These are phyloP conservation scores for Hydra vulgaris DNA, from an alignment of 30 jellyfish, hydroid and myxozoan species.

Conservation along the genomic window DNA sequence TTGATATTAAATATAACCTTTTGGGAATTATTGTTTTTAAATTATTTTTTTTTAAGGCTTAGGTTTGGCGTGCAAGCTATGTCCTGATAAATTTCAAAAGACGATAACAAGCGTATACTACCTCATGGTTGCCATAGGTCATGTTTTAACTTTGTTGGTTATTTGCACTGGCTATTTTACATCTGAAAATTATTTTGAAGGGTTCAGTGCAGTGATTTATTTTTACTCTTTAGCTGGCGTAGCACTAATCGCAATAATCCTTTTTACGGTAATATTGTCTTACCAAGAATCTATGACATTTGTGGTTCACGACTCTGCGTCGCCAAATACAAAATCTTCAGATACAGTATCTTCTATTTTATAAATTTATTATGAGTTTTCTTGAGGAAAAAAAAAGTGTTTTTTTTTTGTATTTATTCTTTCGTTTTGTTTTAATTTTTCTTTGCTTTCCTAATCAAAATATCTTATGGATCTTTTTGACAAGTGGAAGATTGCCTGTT, in stretches of 20 bases:
- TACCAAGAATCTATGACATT: not conserved
- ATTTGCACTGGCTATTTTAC: constrained; percentile 22
- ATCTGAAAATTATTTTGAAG: not conserved
- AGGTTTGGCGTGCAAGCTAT: constrained; percentile 30
- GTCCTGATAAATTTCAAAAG: constrained; percentile 21
- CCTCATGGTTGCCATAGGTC: constrained; percentile 34
- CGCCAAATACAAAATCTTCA: not conserved
- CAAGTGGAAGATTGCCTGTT: no score
- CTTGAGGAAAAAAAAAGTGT: not conserved
- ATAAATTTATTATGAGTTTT: not conserved
- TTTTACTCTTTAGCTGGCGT: constrained; percentile 1
- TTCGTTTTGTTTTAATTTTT: no score
- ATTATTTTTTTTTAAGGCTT: constrained; percentile 11
- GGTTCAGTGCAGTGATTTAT: not conserved
- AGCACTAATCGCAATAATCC: not conserved
- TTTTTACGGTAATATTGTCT: not conserved
- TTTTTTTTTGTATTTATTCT: not conserved
- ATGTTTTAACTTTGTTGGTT: not conserved
- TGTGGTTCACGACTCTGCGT: not conserved
- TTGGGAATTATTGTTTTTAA: not conserved
- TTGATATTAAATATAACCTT: not conserved
- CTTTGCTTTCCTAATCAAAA: no score
- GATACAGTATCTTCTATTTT: not conserved
- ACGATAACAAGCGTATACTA: constrained; percentile 19
- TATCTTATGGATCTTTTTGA: no score